Conservation (phyloP, 2,113 vertebrate species). For the Oriolus oriolus region DNA sequence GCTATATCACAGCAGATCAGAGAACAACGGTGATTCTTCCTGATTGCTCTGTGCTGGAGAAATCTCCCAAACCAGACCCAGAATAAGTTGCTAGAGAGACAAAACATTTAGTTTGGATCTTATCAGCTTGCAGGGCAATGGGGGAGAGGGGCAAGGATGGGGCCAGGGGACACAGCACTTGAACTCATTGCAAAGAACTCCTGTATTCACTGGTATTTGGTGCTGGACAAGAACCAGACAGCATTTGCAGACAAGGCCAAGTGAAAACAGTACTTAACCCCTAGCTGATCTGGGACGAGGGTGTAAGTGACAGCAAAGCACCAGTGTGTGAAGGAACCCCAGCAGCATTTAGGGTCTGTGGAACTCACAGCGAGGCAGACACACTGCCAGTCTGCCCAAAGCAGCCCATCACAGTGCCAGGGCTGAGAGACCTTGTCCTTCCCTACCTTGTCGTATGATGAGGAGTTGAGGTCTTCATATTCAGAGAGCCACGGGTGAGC, state of each 20-base stretch:
- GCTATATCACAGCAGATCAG: background rate
- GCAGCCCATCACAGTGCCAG: background rate
- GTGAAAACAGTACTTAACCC: background rate
- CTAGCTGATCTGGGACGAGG: background rate
- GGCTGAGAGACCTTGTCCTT: background rate
- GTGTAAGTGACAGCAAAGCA: background rate
- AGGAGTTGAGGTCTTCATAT: slow-evolving; percentile 86
- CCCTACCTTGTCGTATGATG: slow-evolving; percentile 91
- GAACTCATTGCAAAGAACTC: background rate
- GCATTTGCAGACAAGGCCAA: background rate
- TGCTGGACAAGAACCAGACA: background rate
- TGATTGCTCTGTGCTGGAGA: background rate
- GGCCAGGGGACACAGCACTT: background rate
- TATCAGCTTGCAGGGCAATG: rapidly evolving
- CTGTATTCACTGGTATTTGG: background rate
- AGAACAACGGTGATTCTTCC: background rate
- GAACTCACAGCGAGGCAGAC: background rate
- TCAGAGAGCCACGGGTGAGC: slow-evolving; percentile 96
- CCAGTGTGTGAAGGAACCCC: background rate
- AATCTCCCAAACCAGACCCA: background rate
- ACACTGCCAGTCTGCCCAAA: background rate
- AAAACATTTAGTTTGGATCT: background rate
- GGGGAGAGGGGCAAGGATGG: background rate
- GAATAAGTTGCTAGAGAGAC: background rate
- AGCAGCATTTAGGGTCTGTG: background rate